Conservation (phyloP, 2,888 invertebrate species). For the Cephonodes hylas region DNA sequence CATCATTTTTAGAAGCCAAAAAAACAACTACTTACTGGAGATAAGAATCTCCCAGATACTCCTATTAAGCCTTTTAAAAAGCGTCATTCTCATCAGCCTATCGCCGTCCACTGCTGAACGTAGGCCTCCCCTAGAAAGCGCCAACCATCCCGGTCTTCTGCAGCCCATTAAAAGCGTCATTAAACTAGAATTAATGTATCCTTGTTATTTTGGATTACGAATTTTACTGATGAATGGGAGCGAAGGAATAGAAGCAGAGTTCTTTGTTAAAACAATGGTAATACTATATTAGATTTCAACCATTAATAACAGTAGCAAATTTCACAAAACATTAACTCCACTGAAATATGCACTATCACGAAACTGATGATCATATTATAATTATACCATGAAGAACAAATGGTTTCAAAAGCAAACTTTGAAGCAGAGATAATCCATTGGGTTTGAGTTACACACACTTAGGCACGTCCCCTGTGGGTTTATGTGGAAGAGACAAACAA, state of each 20-base stretch:
- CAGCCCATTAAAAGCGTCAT: no score
- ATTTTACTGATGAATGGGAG: no score
- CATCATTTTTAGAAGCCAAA: no score
- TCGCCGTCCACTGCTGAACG: no score
- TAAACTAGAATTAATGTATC: no score
- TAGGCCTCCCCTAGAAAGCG: no score
- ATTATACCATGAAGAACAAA: not conserved
- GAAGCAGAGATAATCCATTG: slow-evolving; percentile 1
- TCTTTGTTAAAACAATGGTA: not conserved
- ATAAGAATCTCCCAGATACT: no score
- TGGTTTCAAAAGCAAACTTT: not conserved
- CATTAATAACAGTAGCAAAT: not conserved
- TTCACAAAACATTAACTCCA: not conserved
- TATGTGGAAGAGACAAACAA: slow-evolving; percentile 4
- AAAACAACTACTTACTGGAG: no score
- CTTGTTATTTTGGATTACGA: no score
- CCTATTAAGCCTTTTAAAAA: no score
- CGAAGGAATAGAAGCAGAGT: not conserved
- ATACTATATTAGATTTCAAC: not conserved
- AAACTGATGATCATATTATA: not conserved
- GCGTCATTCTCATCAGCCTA: no score
- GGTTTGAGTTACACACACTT: slow-evolving; percentile 14
- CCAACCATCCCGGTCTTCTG: no score
- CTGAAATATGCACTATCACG: not conserved
- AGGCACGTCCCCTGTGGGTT: slow-evolving; percentile 21